Base-by-base conservation (phyloP, 2,797 vertebrate species). In the Helicolenus hilgendorfi region DNA sequence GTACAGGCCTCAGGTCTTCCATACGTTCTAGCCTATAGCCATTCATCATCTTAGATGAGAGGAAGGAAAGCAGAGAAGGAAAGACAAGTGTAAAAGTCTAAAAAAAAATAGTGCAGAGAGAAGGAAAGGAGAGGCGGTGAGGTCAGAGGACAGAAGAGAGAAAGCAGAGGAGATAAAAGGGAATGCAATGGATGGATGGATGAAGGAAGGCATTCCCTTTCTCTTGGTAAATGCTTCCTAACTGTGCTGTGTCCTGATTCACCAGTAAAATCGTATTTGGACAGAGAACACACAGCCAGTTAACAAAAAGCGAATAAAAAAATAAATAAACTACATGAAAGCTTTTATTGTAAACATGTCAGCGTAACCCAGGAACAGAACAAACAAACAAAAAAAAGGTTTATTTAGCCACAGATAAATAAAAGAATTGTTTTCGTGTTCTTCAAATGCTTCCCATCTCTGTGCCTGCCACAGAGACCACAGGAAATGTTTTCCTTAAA, bases 321-420 rank as follows among this genome's bases (percentile, higher is more conserved):
- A 53, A 55, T 20, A 29, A 72, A 62, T 60, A 45, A 64, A 18
- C 11, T 4, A 36, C 10, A 81, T 55, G n/a, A 73, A 84, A 77
- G 55, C 14, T 63, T 31, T 62, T 15, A 67, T 59, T 88, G 78
- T 82, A 81, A 89, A 89, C 71, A 91, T 31, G 58, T 69, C 49
- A 27, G 36, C 24, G 68, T 53, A 49, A 69, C 29, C 3, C 7
- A 67, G 59, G 65, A 64, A 67, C 64, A 59, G n/a, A 81, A 55
- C 38, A 72, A 62, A 18, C 49, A 63, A 11, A 18, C 49, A 63
- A 5, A 26, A 67, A 67, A 27, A 45, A 38, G 15, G 36, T 84
- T 59, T 31, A 78, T 80, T 89, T 67, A 73, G 45, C 29, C 59
- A 35, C 7, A 55, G 20, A 87, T 80, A 64, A 79, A 84, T 69